A percentile compares a stretch with the other conserved stretches of the same genome.
Conservation (phyloP, 1,140 invertebrate species). For the Phymastichus coffea region DNA sequence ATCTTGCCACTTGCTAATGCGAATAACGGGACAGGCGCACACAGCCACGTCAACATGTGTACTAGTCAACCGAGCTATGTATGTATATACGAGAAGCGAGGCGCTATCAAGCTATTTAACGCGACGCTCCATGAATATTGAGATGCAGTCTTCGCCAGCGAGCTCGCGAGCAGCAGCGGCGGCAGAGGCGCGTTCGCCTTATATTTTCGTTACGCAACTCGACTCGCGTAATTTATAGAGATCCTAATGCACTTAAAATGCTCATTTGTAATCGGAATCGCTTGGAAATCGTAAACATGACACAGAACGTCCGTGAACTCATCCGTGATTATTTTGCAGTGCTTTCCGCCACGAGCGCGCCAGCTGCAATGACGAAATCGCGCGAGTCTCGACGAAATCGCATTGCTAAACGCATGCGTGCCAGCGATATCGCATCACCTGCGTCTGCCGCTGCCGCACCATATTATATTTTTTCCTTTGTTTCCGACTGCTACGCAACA, state of each 20-base stretch:
- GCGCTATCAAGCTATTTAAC: neutral
- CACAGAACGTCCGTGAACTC: conserved; percentile 20
- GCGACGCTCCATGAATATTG: conserved; percentile 4
- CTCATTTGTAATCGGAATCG: conserved; percentile 13
- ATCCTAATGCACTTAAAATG: conserved; percentile 17
- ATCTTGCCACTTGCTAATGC: too few relatives aligned
- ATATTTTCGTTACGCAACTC: conserved; percentile 1
- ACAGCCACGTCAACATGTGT: too few relatives aligned
- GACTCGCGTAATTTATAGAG: conserved; percentile 10
- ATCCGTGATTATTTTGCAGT: conserved; percentile 2
- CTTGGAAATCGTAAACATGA: conserved; percentile 20
- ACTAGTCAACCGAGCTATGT: too few relatives aligned
- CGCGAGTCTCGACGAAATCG: too few relatives aligned
- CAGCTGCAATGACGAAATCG: neutral
- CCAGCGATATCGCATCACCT: too few relatives aligned
- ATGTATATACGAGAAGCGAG: too few relatives aligned
- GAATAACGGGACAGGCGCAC: too few relatives aligned
- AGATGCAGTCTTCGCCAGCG: too few relatives aligned
- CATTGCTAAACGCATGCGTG: neutral
- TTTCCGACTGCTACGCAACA: neutral
- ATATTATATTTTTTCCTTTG: too few relatives aligned
- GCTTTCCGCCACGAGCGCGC: neutral
- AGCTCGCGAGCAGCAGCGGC: too few relatives aligned
- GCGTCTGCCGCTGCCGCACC: too few relatives aligned
- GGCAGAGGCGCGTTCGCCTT: neutral